A percentile compares a stretch with the other conserved stretches of the same genome.
Conservation (phyloP, 2,797 vertebrate genomes). For the Gymnoscopelus braueri region DNA sequence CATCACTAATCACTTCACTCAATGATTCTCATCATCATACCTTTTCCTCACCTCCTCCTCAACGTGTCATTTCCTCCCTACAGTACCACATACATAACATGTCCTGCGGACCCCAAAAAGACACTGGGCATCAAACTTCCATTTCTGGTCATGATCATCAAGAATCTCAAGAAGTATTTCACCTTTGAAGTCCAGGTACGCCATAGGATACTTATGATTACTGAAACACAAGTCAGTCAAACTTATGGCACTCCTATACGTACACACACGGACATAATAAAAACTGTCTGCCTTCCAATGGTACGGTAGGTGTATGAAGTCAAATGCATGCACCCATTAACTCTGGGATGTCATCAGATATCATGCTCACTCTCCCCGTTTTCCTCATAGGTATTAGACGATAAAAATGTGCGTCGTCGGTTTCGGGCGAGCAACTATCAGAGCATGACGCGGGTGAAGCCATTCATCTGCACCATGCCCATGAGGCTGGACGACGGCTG, state of each 20-base stretch:
- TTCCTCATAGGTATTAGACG: conserved; percentile 88
- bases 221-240: too few species aligned
- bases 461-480: conserved; percentile 98
- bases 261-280: neutral
- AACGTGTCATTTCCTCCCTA: conserved; percentile 8
- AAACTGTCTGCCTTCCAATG: too few species aligned
- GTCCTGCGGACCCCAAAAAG: conserved; percentile 96
- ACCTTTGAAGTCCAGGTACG: conserved; percentile 97
- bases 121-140: conserved; percentile 96
- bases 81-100: conserved; percentile 97
- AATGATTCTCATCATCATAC: neutral
- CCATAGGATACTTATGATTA: too few species aligned
- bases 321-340: neutral
- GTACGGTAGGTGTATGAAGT: too few species aligned
- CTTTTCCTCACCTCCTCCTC: neutral
- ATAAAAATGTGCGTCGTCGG: conserved; percentile 93
- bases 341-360: neutral
- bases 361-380: neutral
- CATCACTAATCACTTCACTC: neutral
- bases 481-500: conserved; percentile 96
- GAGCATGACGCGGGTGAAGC: conserved; percentile 95
- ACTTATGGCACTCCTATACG: neutral
- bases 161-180: conserved; percentile 98
- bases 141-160: conserved; percentile 98
- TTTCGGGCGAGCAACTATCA: conserved; percentile 98